Base-by-base conservation (phyloP, 1,140 invertebrate species). In the Drosophila auraria region DNA sequence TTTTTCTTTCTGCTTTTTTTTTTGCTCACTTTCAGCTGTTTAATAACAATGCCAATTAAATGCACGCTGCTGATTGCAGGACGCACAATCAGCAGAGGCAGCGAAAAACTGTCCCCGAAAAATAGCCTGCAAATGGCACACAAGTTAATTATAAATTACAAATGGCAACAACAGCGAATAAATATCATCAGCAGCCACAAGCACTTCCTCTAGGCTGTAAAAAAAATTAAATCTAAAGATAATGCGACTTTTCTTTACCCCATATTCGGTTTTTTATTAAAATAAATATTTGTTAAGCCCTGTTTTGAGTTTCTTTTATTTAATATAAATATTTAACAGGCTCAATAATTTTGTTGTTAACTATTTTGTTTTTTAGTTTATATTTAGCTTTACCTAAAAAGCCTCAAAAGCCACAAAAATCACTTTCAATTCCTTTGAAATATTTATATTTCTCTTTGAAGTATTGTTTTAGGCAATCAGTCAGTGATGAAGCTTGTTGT, bases 31-130 rank as follows among this genome's bases (percentile, higher is more conserved):
- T 71, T 49, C 71, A 64, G 54, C 47, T 61, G 84, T 83, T 87
- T 89, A 83, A 87, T 81, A 78, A 75, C 81, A 90, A 83, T 89
- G 60, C 62, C 84, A 87, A 89, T 87, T 87, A 89, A 84, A 84
- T 78, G 81, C 80, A 89, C 65, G 83, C 50, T 40, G 64, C 80
- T 74, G 47, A 71, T 68, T 83, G 75, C 51, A 51, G 40, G 11
- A 56, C 50, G 50, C 40, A 71, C 38, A 50, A 50, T 64, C 65
- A 50, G 65, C 25, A 23, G 14, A 38, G 44, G 45, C 14, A 23
- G 25, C 40, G 57, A 73, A 62, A 40, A 58, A 45, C 57, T 80
- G 40, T 58, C 33, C 44, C 40, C 36, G 14, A 23, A 40, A 73
- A 62, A 57, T 27, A 27, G 7, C 68, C 78, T 81, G 78, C 53